phyloP scores from a whole-genome alignment of 37 sponge, comb jelly and placozoan genomes.

The Ephydatia muelleri region DNA sequence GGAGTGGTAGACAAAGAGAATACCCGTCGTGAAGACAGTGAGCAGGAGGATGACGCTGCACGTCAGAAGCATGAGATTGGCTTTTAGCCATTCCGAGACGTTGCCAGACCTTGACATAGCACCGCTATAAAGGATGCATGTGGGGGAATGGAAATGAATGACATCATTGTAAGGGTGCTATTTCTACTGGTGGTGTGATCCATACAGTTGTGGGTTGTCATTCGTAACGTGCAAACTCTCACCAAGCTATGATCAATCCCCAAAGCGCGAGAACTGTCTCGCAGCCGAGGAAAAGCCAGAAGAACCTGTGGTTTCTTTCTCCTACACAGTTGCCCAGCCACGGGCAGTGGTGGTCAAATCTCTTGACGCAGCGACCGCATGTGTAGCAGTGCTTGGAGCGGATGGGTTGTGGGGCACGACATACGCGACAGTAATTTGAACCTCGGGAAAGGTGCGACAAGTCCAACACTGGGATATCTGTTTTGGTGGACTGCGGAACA shows the following conservation, averaged over 20 bases:
- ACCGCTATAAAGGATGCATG: constrained; percentile 31
- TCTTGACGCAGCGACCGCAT: constrained; percentile 62
- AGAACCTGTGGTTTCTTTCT: constrained; percentile 73
- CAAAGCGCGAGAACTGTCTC: constrained; percentile 54
- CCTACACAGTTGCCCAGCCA: constrained; percentile 80
- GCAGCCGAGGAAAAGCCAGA: constrained; percentile 46
- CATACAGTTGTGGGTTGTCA: neutral
- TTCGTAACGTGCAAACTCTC: neutral
- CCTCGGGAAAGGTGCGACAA: neutral
- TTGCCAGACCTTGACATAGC: neutral
- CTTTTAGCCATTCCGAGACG: constrained; percentile 12
- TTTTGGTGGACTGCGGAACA: neutral
- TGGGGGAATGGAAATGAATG: neutral
- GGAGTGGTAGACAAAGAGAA: constrained; percentile 58
- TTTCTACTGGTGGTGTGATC: neutral
- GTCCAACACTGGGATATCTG: neutral
- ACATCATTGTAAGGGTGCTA: neutral
- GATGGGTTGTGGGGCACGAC: constrained; percentile 28
- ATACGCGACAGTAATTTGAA: constrained; percentile 42
- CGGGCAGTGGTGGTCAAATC: constrained; percentile 83
- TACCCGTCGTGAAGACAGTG: constrained; percentile 3
- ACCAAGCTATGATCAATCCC: constrained; percentile 60
- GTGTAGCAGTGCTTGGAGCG: constrained; percentile 68
- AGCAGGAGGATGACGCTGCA: constrained; percentile 20
- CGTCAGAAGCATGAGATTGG: constrained; percentile 34